These are phyloP conservation scores for Callinectes sapidus DNA, from an alignment of 2,888 invertebrate species.

Conservation along the genomic window DNA sequence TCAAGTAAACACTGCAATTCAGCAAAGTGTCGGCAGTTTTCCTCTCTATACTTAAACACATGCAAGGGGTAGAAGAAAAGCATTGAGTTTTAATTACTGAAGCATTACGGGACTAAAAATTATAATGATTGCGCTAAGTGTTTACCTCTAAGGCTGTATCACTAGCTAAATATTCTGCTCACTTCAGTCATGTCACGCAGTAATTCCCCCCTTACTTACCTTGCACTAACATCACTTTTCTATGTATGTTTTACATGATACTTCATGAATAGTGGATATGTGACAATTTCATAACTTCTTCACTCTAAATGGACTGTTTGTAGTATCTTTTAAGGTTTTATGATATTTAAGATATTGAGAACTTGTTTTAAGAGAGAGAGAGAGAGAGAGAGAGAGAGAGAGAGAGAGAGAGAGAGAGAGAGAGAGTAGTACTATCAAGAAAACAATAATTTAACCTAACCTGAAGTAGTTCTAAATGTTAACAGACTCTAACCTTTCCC, in stretches of 20 bases:
- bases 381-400: neutral
- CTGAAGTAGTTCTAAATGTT: neutral
- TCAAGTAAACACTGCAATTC: neutral
- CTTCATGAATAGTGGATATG: neutral
- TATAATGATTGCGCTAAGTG: neutral
- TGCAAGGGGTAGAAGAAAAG: neutral
- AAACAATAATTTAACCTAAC: neutral
- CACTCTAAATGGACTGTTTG: too few species aligned
- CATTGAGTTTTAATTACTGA: neutral
- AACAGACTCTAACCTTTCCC: neutral
- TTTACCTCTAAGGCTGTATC: neutral
- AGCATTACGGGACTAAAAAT: neutral
- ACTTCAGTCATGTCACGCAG: neutral
- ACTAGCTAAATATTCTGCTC: neutral
- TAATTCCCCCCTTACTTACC: too few species aligned
- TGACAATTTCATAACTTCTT: neutral
- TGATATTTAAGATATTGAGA: too few species aligned
- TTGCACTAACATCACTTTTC: too few species aligned
- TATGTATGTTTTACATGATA: too few species aligned
- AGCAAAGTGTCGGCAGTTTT: neutral
- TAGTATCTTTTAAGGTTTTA: too few species aligned
- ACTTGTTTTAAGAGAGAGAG: neutral
- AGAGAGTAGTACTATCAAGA: neutral
- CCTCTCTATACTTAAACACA: neutral
- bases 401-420: neutral